Base-by-base conservation (phyloP, 2,113 vertebrate species). In the Callocephalon fimbriatum region DNA sequence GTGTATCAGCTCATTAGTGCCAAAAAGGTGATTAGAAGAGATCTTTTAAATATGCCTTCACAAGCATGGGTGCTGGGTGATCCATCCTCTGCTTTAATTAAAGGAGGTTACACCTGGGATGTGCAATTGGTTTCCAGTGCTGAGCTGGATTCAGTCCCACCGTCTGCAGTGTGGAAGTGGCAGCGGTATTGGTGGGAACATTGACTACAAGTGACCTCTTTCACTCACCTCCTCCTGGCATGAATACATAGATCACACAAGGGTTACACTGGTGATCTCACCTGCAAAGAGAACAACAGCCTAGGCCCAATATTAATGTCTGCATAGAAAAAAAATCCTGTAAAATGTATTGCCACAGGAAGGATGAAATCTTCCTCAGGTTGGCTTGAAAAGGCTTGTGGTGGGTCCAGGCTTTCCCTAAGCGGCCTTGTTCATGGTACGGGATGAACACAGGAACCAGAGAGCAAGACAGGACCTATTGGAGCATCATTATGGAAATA, bases 401-500 rank as follows among this genome's bases (percentile, higher is more conserved):
- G 29, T 61, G 67, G 83, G 40, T 61, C 18, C 40, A 40, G 26
- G 21, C 40, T 86, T n/a, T 53, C 6, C 53, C 7, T 40, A 61
- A 21, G 16, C 35, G 59, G 20, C 19, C 22, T 84, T 67, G 51
- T 11, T 77, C 16, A n/a, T 53, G 51, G 31, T n/a, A 15, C 16
- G 9, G 65, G 35, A 14, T 50, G 59, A 78, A 31, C 40, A 25
- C 16, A 45, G 66, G 40, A 22, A 25, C 18, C 12, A 38, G 50
- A 42, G 61, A 45, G 53, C 10, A 45, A 22, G n/a, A 10, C 1
- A 2, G 3, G 50, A 20, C 6, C 63, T 38, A 6, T 0, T 32
- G 53, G 35, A 72, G 29, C 70, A 54, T 40, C 27, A 1, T 9
- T 37, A 2, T 40, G 81, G 77, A 44, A 31, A 21, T 8, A 1